A percentile compares a stretch with the other conserved stretches of the same genome.
phyloP scores from a whole-genome alignment of 2,797 vertebrate genomes.

The Gambelia wislizenii region DNA sequence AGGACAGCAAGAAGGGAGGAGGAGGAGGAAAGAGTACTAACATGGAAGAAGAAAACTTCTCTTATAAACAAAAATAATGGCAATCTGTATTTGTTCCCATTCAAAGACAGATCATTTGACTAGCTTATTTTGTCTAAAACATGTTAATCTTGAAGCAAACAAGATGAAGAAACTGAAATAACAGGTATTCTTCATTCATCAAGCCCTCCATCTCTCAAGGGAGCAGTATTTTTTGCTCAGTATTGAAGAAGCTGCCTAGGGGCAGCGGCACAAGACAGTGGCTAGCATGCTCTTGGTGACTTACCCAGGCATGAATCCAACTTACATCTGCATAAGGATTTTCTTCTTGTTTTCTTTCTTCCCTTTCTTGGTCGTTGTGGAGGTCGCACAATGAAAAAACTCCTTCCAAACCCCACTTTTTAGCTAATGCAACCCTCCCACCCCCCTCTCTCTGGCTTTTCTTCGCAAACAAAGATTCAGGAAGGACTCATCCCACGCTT shows the following conservation, averaged over 20 bases:
- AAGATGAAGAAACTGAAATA: not conserved
- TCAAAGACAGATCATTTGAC: not conserved
- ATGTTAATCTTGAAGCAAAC: not conserved
- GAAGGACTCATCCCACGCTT: too few species aligned
- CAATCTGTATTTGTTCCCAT: not conserved
- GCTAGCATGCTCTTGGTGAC: too few species aligned
- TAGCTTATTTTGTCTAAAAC: not conserved
- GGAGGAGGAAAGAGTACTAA: not conserved
- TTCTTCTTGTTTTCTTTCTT: too few species aligned
- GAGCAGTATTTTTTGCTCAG: not conserved
- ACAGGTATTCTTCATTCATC: not conserved
- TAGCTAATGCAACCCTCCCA: too few species aligned
- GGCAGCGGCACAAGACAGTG: not conserved
- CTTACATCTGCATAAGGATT: too few species aligned
- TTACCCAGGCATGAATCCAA: too few species aligned
- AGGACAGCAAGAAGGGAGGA: conserved; percentile 52
- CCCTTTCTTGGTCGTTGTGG: too few species aligned
- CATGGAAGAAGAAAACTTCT: not conserved
- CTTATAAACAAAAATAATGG: not conserved
- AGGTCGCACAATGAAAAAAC: too few species aligned
- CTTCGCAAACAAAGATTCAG: too few species aligned
- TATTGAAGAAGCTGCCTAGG: not conserved
- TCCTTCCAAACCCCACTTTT: too few species aligned
- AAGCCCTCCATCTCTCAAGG: not conserved
- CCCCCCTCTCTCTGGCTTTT: too few species aligned